Evolutionary conservation across 2,113 vertebrate species (phyloP).

Genomic region (Ptilonorhynchus violaceus): DNA sequence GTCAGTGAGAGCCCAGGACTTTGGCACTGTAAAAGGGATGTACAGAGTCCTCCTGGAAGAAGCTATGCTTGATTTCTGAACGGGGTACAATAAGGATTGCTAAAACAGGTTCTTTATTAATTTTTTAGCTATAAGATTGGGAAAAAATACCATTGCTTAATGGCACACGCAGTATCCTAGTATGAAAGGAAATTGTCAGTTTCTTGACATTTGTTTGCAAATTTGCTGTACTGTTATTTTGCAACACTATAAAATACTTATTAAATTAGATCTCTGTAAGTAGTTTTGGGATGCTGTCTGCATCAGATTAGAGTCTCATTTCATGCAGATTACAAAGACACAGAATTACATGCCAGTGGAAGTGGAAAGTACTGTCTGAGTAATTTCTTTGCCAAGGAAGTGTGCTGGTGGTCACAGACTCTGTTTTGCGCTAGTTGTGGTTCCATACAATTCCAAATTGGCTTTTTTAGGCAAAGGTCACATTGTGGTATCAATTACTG

Average conservation of each 20-base stretch:
- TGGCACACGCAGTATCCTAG: background rate
- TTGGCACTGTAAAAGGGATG: background rate
- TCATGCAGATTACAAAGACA: background rate
- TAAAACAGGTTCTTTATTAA: background rate
- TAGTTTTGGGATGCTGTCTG: background rate
- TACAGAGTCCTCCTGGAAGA: background rate
- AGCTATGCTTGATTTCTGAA: background rate
- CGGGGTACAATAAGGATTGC: rapidly evolving
- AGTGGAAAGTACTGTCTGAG: background rate
- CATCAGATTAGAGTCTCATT: background rate
- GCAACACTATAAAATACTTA: background rate
- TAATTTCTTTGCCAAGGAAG: background rate
- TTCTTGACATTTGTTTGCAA: background rate
- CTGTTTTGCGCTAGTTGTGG: background rate
- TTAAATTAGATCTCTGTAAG: background rate
- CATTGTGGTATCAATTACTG: slow-evolving; percentile 70
- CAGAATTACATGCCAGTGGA: background rate
- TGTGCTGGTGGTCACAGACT: background rate
- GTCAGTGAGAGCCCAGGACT: background rate
- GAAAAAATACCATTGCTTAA: background rate
- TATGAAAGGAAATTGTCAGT: background rate
- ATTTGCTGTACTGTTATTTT: background rate
- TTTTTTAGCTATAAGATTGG: background rate
- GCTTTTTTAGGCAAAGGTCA: slow-evolving; percentile 62
- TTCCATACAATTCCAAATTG: slow-evolving; percentile 20